These are phyloP conservation scores for Cotesia typhae DNA, from an alignment of 1,140 invertebrate species.

Conservation along the genomic window DNA sequence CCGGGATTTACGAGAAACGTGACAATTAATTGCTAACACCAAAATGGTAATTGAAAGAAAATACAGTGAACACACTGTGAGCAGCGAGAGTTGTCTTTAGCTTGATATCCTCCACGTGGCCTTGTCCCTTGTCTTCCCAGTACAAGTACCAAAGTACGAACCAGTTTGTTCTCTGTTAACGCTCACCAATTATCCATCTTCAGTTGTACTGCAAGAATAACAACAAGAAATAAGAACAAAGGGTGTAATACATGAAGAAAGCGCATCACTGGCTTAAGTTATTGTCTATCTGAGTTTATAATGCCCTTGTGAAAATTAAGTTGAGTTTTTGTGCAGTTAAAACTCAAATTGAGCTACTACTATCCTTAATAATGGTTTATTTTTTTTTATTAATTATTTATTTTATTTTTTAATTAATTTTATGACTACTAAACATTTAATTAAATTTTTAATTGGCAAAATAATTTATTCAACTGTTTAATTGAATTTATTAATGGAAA, in stretches of 20 bases:
- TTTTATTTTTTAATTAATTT: too few relatives aligned
- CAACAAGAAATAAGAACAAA: conserved; percentile 22
- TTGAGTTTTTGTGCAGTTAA: too few relatives aligned
- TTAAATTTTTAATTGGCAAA: too few relatives aligned
- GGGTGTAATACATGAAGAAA: neutral
- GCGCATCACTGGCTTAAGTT: too few relatives aligned
- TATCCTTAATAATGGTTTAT: too few relatives aligned
- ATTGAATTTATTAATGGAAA: too few relatives aligned
- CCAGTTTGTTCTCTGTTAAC: conserved; percentile 28
- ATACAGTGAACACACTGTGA: neutral
- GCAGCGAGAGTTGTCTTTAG: neutral
- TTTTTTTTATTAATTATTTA: too few relatives aligned
- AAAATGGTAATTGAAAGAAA: conserved; percentile 14
- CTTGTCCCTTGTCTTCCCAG: neutral
- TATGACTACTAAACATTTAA: too few relatives aligned
- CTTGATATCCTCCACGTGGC: neutral
- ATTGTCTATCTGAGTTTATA: too few relatives aligned
- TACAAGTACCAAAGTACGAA: neutral
- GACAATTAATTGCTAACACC: conserved; percentile 2
- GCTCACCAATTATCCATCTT: conserved; percentile 35
- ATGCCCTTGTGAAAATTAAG: too few relatives aligned
- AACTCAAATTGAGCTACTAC: too few relatives aligned
- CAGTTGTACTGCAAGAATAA: conserved; percentile 7
- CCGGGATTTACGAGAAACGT: neutral
- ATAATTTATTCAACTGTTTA: too few relatives aligned